These are phyloP conservation scores for Yponomeuta plumbellus DNA, from an alignment of 2,888 invertebrate species.

Conservation along the genomic window DNA sequence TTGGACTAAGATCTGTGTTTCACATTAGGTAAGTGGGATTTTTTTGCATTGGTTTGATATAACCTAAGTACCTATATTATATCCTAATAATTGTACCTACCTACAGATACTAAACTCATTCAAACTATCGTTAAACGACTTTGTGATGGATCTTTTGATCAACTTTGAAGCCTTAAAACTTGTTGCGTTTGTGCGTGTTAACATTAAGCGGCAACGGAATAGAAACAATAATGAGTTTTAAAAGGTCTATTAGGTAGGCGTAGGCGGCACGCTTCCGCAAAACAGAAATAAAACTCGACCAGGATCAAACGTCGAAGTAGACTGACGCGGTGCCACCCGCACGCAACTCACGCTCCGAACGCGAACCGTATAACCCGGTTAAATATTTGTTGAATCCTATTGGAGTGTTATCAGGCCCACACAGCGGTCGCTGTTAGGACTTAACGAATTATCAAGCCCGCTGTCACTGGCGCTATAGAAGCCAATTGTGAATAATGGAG, in stretches of 20 bases:
- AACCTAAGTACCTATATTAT: too few species aligned
- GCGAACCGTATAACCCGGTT: constrained; percentile 32
- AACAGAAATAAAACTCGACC: too few species aligned
- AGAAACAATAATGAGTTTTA: not conserved
- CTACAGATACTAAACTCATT: too few species aligned
- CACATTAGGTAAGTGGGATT: too few species aligned
- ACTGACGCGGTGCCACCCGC: constrained; percentile 13
- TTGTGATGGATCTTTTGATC: too few species aligned
- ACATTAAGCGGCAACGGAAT: not conserved
- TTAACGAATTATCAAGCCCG: constrained; percentile 65
- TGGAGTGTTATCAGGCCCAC: constrained; percentile 60
- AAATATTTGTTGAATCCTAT: constrained; percentile 51
- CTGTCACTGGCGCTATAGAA: constrained; percentile 56
- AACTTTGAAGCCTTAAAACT: too few species aligned
- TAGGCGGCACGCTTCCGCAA: too few species aligned
- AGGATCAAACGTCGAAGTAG: not conserved
- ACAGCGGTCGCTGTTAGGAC: constrained; percentile 63
- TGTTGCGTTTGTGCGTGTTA: too few species aligned
- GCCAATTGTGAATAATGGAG: constrained; percentile 66
- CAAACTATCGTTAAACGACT: too few species aligned
- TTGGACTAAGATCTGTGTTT: not conserved
- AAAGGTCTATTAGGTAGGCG: too few species aligned
- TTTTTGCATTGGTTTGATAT: too few species aligned
- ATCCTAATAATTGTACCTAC: too few species aligned
- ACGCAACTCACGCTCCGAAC: constrained; percentile 25